Conservation (phyloP, 2,113 vertebrate genomes). For the Plotosus lineatus region DNA sequence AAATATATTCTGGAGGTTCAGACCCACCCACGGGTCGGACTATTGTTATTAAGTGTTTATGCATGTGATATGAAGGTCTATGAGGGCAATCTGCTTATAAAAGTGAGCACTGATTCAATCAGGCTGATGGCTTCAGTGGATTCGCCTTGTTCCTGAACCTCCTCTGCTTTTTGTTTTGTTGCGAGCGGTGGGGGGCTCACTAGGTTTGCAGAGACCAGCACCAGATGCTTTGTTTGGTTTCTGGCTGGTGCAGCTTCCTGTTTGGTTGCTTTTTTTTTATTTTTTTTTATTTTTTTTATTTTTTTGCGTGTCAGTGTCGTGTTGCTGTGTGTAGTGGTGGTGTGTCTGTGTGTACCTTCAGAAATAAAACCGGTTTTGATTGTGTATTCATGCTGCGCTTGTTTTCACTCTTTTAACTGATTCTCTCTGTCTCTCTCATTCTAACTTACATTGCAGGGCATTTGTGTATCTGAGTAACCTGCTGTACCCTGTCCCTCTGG, state of each 20-base stretch:
- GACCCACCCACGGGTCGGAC: background rate
- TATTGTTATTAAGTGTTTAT: background rate
- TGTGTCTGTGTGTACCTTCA: conserved; percentile 28
- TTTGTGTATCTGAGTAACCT: conserved; percentile 98
- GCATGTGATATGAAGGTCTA: conserved; percentile 5
- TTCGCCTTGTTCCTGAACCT: background rate
- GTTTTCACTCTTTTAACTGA: conserved; percentile 24
- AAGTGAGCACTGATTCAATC: background rate
- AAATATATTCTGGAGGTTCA: background rate
- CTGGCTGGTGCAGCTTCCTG: conserved; percentile 66
- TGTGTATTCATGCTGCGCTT: background rate
- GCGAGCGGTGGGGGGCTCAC: background rate
- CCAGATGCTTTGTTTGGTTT: conserved; percentile 54
- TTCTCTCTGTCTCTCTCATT: background rate
- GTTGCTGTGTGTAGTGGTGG: conserved; percentile 54
- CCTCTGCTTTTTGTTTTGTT: background rate
- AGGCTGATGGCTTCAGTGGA: background rate
- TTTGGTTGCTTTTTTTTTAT: conserved; percentile 75
- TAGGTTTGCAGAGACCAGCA: conserved; percentile 15
- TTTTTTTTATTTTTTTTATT: too few species aligned
- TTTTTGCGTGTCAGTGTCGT: conserved; percentile 65
- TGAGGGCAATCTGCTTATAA: background rate
- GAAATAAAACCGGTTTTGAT: background rate
- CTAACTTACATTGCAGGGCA: conserved; percentile 73
- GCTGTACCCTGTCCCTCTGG: conserved; percentile 92